Evolutionary conservation across 1,140 invertebrate genomes (phyloP).

Genomic region (Ips nitidus): DNA sequence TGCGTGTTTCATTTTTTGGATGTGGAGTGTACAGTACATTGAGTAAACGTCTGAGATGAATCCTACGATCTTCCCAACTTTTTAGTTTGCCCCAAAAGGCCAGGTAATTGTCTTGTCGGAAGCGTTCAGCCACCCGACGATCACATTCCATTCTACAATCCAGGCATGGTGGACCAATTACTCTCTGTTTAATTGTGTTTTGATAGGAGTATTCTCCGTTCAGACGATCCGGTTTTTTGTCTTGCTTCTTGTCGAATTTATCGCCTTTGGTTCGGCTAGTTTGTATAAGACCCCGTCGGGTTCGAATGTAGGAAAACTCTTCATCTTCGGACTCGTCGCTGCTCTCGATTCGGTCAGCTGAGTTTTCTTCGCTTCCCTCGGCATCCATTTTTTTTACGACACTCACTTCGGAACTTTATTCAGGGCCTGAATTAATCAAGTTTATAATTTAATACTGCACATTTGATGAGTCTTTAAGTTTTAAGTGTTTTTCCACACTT

Average conservation of each 20-base stretch:
- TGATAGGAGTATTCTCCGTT: slow-evolving; percentile 28
- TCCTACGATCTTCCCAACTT: slow-evolving; percentile 23
- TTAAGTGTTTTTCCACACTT: background rate
- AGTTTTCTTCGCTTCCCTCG: background rate
- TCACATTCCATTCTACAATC: slow-evolving; percentile 29
- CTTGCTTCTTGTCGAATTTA: background rate
- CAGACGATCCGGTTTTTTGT: slow-evolving; percentile 21
- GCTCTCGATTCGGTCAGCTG: slow-evolving; percentile 6
- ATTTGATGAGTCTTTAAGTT: background rate
- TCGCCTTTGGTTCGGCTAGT: background rate
- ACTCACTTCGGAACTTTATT: background rate
- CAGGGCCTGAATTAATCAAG: no score
- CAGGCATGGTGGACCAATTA: slow-evolving; percentile 25
- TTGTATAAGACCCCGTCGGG: slow-evolving; percentile 19
- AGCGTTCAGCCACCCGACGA: slow-evolving; percentile 18
- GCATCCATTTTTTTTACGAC: background rate
- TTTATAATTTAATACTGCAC: no score
- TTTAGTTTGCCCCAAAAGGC: slow-evolving; percentile 31
- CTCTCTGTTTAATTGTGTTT: slow-evolving; percentile 28
- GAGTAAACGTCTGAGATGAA: slow-evolving; percentile 17
- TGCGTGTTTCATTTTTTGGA: slow-evolving; percentile 23
- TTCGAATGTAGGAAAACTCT: slow-evolving; percentile 17
- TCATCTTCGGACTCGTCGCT: slow-evolving; percentile 21
- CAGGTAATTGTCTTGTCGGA: slow-evolving; percentile 25
- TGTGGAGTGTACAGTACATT: slow-evolving; percentile 18